Base-by-base conservation (phyloP, 2,113 vertebrate genomes). In the Heloderma charlesbogerti region DNA sequence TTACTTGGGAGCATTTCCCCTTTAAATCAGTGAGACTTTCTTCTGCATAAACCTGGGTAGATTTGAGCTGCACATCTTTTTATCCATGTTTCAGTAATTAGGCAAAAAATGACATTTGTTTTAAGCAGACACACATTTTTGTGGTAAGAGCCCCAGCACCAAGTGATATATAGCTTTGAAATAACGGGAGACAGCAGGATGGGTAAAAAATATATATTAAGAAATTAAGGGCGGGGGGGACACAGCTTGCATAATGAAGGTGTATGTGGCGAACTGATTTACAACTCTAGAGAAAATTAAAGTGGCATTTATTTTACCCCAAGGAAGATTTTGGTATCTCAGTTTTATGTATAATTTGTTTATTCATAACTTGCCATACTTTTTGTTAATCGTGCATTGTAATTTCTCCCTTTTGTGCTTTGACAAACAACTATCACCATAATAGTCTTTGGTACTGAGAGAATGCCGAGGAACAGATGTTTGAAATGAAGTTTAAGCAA, bases 391-490 rank as follows among this genome's bases (percentile, higher is more conserved):
- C 63, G 16, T 84, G 84, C 94, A 93, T 92, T 91, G 88, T 92
- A 88, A 86, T 95, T 72, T 31, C 13, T 91, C n/a, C 15, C 40
- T 94, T 95, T 90, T 96, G 90, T 95, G 88, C 87, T 94, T 94
- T 95, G 91, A 95, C 92, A 96, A 95, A 88, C 83, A 94, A 67
- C 92, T 93, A 94, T 94, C 93, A 95, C 48, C 88, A 67, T 91
- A 94, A 93, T 78, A 87, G 71, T 86, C 25, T 91, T 94, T 94
- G 93, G 86, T 95, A 89, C 48, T 51, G 80, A 94, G 37, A 81
- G 78, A 92, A 95, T 93, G 80, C 88, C 77, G 91, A 31, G 54
- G 22, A 95, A 10, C 94, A 95, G 91, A 94, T 95, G 92, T 77
- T 93, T 88, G 87, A 93, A 94, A 93, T 84, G 51, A 92, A 93